phyloP scores from a whole-genome alignment of 2,113 vertebrate species.

The Hymenochirus boettgeri region DNA sequence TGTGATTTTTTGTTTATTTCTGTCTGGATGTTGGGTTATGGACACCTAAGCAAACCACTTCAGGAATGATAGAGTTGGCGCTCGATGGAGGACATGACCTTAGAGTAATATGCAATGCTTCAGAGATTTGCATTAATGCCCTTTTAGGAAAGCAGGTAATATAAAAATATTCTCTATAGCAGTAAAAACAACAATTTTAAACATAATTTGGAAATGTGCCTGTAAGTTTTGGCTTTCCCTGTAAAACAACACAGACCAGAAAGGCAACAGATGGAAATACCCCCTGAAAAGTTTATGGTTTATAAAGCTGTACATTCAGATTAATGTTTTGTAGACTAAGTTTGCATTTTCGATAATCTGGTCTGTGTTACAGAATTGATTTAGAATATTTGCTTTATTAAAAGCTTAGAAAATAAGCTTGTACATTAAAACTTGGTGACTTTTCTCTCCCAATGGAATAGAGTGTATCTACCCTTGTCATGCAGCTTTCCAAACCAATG shows the following conservation, averaged over 20 bases:
- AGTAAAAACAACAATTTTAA: conserved; percentile 15
- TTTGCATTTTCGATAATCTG: neutral
- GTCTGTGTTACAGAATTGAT: no score
- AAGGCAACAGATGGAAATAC: conserved; percentile 1
- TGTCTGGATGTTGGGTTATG: conserved; percentile 62
- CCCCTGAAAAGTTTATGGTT: neutral
- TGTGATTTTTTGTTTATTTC: conserved; percentile 16
- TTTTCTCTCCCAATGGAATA: no score
- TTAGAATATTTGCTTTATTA: no score
- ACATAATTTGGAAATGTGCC: conserved; percentile 19
- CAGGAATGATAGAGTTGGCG: conserved; percentile 62
- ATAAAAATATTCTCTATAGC: conserved; percentile 23
- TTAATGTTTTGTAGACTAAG: neutral
- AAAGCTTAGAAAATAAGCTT: no score
- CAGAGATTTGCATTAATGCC: conserved; percentile 68
- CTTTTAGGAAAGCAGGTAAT: conserved; percentile 79
- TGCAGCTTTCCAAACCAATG: no score
- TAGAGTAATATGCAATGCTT: conserved; percentile 67
- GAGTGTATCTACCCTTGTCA: no score
- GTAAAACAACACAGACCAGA: neutral
- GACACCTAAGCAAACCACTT: conserved; percentile 67
- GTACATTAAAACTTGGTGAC: no score
- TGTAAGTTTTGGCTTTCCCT: conserved; percentile 9
- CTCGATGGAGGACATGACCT: conserved; percentile 70
- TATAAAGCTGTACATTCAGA: conserved; percentile 13